Conservation (phyloP, 1,140 invertebrate species). For the Gyrodactylus salaris region DNA sequence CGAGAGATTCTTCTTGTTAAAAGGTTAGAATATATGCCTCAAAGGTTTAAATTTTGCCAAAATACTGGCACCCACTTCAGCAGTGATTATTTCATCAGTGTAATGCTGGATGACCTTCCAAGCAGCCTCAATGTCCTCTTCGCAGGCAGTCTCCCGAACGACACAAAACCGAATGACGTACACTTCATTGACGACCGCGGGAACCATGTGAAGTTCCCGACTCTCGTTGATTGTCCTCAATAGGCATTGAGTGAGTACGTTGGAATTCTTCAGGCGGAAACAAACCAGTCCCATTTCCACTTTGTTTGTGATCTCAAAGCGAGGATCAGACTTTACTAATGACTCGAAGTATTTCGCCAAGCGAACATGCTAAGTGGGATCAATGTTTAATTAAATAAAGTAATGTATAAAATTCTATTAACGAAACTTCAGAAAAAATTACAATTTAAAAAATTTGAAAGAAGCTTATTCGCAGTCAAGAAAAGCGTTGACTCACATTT, state of each 20-base stretch:
- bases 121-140: constrained; percentile 50
- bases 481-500: constrained; percentile 5
- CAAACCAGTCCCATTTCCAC: constrained; percentile 70
- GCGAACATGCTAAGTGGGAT: constrained; percentile 32
- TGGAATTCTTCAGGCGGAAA: constrained; percentile 33
- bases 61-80: background rate
- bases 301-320: constrained; percentile 74
- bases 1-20: no score
- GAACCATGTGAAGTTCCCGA: constrained; percentile 83
- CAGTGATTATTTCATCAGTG: constrained; percentile 34
- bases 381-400: constrained; percentile 7
- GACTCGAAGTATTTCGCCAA: constrained; percentile 68
- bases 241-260: constrained; percentile 53
- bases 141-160: constrained; percentile 50
- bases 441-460: background rate
- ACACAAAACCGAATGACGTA: constrained; percentile 58
- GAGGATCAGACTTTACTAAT: constrained; percentile 40
- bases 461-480: background rate
- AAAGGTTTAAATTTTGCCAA: no score
- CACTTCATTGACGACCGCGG: constrained; percentile 47
- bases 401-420: background rate
- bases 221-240: constrained; percentile 71
- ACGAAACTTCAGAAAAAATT: background rate
- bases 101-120: constrained; percentile 57
- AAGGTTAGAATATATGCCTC: no score